Percentiles rank a stretch among this genome's conserved stretches.
These are phyloP conservation scores for Halcyon chelicuti DNA, from an alignment of 2,797 vertebrate species.

Conservation along the genomic window DNA sequence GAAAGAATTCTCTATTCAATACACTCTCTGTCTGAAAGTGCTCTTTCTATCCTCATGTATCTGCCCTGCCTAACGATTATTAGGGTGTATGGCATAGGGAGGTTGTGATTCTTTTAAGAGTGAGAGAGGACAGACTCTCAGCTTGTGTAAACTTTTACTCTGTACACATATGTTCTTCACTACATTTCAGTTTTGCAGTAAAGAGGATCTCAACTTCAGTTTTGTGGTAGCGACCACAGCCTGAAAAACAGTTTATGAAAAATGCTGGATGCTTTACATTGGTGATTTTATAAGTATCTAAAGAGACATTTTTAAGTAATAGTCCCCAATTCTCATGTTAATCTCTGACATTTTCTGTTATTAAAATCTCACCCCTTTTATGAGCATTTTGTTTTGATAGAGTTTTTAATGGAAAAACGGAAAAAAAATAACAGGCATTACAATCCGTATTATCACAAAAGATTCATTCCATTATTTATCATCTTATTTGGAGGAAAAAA, in stretches of 20 bases:
- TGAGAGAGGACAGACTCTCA: not conserved
- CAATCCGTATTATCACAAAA: not conserved
- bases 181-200: not conserved
- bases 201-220: not conserved
- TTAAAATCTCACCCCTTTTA: not conserved
- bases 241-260: not conserved
- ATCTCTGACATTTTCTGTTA: not conserved
- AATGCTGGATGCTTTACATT: not conserved
- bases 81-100: not conserved
- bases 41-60: not conserved
- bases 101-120: not conserved
- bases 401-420: not conserved
- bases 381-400: not conserved
- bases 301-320: not conserved
- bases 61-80: not conserved
- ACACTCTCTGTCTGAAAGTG: not conserved
- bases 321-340: not conserved
- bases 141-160: not conserved
- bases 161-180: not conserved
- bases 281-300: not conserved
- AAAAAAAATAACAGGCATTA: not conserved
- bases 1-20: not conserved
- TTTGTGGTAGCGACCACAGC: not conserved
- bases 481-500: not conserved
- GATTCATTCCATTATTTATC: not conserved